These are phyloP conservation scores for Eudasyphora cyanicolor DNA, from an alignment of 2,888 invertebrate genomes.

Conservation along the genomic window DNA sequence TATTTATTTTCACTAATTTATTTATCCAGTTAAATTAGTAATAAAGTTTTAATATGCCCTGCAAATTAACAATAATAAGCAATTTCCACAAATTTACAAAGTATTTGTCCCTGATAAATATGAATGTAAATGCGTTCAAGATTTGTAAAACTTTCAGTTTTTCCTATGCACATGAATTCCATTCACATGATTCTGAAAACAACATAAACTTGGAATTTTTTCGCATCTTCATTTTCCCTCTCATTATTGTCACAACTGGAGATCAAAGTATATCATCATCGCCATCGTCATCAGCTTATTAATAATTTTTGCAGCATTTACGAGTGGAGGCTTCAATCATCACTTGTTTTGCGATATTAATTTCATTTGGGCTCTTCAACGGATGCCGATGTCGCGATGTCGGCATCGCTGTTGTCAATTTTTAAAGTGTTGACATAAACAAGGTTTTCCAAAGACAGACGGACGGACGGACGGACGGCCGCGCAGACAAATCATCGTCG, in stretches of 20 bases:
- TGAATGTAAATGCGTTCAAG: too few relatives aligned
- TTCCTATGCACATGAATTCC: background rate
- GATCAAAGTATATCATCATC: slow-evolving; percentile 48
- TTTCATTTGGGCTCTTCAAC: slow-evolving; percentile 14
- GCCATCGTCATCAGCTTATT: slow-evolving; percentile 46
- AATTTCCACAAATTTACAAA: too few relatives aligned
- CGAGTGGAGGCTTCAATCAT: slow-evolving; percentile 27
- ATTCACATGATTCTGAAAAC: background rate
- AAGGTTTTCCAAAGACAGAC: slow-evolving; percentile 21
- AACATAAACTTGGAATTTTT: background rate
- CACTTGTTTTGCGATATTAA: slow-evolving; percentile 36
- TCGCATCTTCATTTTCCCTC: background rate
- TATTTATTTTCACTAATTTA: too few relatives aligned
- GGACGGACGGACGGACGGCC: background rate
- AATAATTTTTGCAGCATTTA: slow-evolving; percentile 34
- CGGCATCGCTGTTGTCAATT: slow-evolving; percentile 32
- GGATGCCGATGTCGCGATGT: slow-evolving; percentile 20
- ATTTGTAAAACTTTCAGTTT: background rate
- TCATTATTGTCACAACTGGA: slow-evolving; percentile 21
- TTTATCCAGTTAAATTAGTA: too few relatives aligned
- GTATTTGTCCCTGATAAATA: too few relatives aligned
- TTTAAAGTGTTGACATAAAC: slow-evolving; percentile 46
- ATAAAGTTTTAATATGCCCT: too few relatives aligned
- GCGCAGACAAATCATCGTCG: slow-evolving; percentile 30
- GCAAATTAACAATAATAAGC: too few relatives aligned